Conservation (phyloP, 37 sponge, comb jelly and placozoan species). For the Corticium candelabrum region DNA sequence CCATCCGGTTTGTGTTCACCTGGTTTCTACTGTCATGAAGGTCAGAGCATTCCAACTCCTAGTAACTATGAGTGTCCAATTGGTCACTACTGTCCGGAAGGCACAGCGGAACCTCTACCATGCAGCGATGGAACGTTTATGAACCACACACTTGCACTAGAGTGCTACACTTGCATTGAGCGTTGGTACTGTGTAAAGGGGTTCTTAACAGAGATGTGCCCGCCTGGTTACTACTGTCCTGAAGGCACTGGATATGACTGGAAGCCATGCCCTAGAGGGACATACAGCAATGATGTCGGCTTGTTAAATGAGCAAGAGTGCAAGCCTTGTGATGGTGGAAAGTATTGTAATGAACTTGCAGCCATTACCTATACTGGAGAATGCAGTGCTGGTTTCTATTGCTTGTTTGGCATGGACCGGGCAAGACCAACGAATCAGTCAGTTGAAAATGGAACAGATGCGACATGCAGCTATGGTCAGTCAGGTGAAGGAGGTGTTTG, state of each 20-base stretch:
- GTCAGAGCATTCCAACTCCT: conserved; percentile 2
- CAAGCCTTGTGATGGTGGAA: conserved; percentile 10
- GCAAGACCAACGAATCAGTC: conserved; percentile 6
- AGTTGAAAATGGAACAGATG: neutral
- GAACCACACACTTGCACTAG: neutral
- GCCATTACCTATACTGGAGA: neutral
- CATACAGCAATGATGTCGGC: conserved; percentile 12
- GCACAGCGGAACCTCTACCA: conserved; percentile 10
- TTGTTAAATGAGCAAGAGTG: conserved; percentile 9
- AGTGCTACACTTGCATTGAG: neutral
- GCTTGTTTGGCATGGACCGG: conserved; percentile 6
- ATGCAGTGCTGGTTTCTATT: conserved; percentile 30
- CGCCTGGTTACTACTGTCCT: conserved; percentile 34
- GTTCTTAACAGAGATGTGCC: conserved; percentile 14
- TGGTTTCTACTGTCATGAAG: conserved; percentile 24
- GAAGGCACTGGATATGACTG: conserved; percentile 12
- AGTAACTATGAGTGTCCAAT: conserved; percentile 5
- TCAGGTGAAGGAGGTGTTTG: conserved; percentile 10
- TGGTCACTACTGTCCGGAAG: conserved; percentile 31
- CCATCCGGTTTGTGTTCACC: conserved; percentile 10
- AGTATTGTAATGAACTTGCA: neutral
- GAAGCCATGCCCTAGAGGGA: conserved; percentile 20
- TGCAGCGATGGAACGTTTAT: conserved; percentile 13
- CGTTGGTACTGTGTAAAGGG: conserved; percentile 1
- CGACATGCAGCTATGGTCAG: neutral